Base-by-base conservation (phyloP, 2,888 invertebrate species). In the Chaetogeoica ovagalla region DNA sequence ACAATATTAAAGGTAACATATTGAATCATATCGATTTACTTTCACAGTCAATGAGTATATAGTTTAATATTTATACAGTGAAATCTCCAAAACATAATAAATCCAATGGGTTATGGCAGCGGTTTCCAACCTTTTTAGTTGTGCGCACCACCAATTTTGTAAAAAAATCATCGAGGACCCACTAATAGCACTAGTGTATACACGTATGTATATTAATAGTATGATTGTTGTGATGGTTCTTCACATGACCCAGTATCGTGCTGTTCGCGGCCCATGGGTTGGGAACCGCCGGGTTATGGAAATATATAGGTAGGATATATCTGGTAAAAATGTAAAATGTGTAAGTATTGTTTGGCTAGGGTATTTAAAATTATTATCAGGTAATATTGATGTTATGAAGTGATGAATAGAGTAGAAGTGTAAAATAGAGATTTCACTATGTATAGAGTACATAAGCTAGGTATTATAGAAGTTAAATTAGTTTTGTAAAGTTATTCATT, bases 1-100 rank as follows among this genome's bases (percentile, higher is more conserved):
- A 55, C 23, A 52, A 59, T 43, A 39, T 43, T 60, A 21, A 73
- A 62, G 63, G 63, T 73, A 73, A 73, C 73, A 63, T 63, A 63
- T 63, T 57, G 15, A 37, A 63, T 23, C 11, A 52, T 52, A 23
- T 30, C 30, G 30, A 63, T 73, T 48, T 59, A 48, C 30, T 63
- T 63, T 39, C 30, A 70, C 37, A 63, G n/a, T 73, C 30, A 62
- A 73, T 62, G 48, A 30, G n/a, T 21, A 43, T n/a, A 52, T 21
- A 63, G 37, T n/a, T 7, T 52, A 2, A 30, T 30, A 62, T 19
- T 21, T 37, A 43, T 43, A 11, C 13, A 43, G 43, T 48, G 21
- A 43, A 55, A 55, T 55, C 55, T 55, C 55, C 8, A 48, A 11
- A 48, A 48, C 11, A 48, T 13, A 48, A 48, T 48, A 48, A 48